Conservation (phyloP, 2,797 vertebrate genomes). For the Paramormyrops hopkinsi region DNA sequence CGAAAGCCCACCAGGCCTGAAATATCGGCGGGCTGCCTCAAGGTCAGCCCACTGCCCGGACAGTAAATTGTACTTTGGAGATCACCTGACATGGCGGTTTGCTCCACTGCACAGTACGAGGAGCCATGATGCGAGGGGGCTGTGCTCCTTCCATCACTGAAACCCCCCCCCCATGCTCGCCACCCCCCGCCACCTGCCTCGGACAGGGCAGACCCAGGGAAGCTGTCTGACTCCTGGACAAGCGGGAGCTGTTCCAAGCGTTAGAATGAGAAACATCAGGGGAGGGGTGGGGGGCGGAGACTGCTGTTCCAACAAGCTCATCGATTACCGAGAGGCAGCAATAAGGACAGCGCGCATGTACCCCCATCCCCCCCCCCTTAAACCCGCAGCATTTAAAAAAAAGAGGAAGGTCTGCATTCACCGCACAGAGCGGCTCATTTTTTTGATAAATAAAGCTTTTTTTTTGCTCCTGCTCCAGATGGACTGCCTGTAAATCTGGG, state of each 20-base stretch:
- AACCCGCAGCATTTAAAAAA: background rate
- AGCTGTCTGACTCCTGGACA: background rate
- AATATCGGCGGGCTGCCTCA: constrained; percentile 52
- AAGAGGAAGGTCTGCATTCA: constrained; percentile 23
- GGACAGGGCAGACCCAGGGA: background rate
- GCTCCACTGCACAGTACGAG: constrained; percentile 31
- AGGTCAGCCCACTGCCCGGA: constrained; percentile 49
- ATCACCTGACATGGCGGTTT: constrained; percentile 48
- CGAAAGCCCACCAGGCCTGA: constrained; percentile 33
- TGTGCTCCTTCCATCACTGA: background rate
- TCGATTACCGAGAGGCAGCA: background rate
- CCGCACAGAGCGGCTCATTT: constrained; percentile 7
- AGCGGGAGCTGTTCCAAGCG: background rate
- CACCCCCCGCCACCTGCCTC: background rate
- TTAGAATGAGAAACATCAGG: background rate
- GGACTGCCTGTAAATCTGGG: constrained; percentile 52
- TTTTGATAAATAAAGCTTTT: constrained; percentile 38
- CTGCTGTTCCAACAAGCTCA: background rate
- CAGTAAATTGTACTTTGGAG: constrained; percentile 52
- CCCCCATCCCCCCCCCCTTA: background rate
- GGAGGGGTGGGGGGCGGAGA: background rate
- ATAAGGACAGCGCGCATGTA: background rate
- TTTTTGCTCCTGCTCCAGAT: constrained; percentile 42
- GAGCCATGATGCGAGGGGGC: background rate
- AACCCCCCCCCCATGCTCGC: background rate